Evolutionary conservation across 53 echinoderm and acorn worm species (phyloP), one percentile per base, ranked within the genome.

Genomic region (Pentamera pediparva): DNA sequence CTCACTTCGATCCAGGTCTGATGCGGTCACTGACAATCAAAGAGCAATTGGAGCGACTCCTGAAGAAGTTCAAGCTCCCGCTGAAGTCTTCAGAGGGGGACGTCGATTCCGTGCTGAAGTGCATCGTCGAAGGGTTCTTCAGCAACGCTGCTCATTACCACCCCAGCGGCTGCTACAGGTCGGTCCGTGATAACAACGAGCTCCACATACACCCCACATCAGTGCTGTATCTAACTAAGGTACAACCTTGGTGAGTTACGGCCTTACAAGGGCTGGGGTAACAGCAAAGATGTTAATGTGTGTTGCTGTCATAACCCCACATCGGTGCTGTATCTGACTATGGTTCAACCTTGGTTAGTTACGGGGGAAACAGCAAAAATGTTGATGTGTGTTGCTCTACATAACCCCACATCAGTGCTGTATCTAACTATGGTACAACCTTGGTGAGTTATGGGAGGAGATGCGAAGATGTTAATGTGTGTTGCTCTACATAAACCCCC

Each of bases 11-110:
- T 60, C 11, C 62, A 94, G 95, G 90, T 78, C 65, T 96, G 4
- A 76, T 73, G 60, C 82, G 96, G 51, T 86, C 91, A 0, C 11
- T 83, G 27, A 86, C 88, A 4, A 82, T 96, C 13, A 75, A 91
- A 15, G 86, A 91, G 47, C 96, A 96, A 48, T 82, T 96, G 17
- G 80, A 80, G 64, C 89, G 81, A 43, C 79, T 96, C 25, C 75
- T 90, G 25, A 91, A 83, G 78, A 96, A 96, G 76, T 96, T 96
- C 59, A 96, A 90, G 65, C 69, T 96, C 47, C 91, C 91, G 69
- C 59, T 96, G 73, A 83, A 76, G 54, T 96, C 96, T 35, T 88
- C 91, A 40, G 96, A 96, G 83, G 96, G 96, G 11, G 91, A 96
- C 17, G 81, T 80, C 22, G 96, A 96, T 65, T 62, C 70, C 35